Percentiles rank a stretch among this genome's conserved stretches.
phyloP scores from a whole-genome alignment of 2,797 vertebrate species.

The Pseudotriccus pelzelni region DNA sequence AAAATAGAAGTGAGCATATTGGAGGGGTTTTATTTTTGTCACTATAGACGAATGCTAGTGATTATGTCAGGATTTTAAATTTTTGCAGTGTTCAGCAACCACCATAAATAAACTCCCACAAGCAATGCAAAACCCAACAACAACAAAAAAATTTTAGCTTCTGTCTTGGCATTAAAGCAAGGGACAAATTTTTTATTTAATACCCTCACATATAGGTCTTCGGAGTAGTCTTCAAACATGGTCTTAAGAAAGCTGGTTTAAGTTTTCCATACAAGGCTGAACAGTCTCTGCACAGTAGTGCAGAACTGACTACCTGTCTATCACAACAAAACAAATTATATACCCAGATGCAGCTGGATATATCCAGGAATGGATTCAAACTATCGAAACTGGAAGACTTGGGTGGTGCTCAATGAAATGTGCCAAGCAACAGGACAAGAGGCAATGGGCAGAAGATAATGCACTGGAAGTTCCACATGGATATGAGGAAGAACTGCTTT shows the following conservation, averaged over 20 bases:
- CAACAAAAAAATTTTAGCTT: not conserved
- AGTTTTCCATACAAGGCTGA: not conserved
- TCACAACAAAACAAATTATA: not conserved
- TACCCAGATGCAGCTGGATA: not conserved
- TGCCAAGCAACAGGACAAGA: not conserved
- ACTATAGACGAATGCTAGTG: not conserved
- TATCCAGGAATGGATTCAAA: not conserved
- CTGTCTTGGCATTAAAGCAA: not conserved
- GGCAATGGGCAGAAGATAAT: accelerated
- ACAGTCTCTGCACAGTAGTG: not conserved
- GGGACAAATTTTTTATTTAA: not conserved
- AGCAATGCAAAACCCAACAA: not conserved
- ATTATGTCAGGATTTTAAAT: not conserved
- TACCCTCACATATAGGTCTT: not conserved
- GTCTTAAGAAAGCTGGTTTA: not conserved
- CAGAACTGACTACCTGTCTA: not conserved
- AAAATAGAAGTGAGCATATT: not conserved
- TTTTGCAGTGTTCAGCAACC: not conserved
- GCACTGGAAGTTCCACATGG: not conserved
- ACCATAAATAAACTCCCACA: not conserved
- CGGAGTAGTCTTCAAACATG: not conserved
- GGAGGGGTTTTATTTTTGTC: slow-evolving; percentile 27
- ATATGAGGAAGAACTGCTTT: not conserved
- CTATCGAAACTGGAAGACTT: not conserved
- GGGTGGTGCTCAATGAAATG: not conserved